phyloP scores from a whole-genome alignment of 1,140 invertebrate species.

The Panagrolaimus sp. region DNA sequence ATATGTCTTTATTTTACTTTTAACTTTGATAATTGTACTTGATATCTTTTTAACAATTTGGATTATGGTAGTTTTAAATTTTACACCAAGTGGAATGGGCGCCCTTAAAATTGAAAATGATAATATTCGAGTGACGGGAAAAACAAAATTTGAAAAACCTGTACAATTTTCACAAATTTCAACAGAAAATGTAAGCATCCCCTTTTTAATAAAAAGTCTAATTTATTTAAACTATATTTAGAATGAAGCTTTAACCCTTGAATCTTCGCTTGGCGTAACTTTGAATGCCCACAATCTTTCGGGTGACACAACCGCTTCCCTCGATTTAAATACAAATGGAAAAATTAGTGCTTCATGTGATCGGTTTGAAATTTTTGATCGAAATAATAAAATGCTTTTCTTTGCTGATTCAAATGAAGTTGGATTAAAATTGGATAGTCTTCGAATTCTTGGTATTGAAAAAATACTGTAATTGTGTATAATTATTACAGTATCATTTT shows the following conservation, averaged over 20 bases:
- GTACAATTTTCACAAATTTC: slow-evolving; percentile 77
- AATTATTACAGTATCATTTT: slow-evolving; percentile 22
- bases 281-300: slow-evolving; percentile 71
- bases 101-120: slow-evolving; percentile 79
- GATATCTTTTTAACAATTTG: slow-evolving; percentile 89
- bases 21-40: slow-evolving; percentile 79
- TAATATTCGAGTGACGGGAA: slow-evolving; percentile 77
- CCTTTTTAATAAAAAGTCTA: background rate
- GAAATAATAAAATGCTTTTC: slow-evolving; percentile 72
- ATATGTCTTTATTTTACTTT: slow-evolving; percentile 74
- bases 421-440: slow-evolving; percentile 59
- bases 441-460: slow-evolving; percentile 54
- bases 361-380: slow-evolving; percentile 75
- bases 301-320: slow-evolving; percentile 70
- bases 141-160: slow-evolving; percentile 77
- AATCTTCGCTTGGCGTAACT: slow-evolving; percentile 79
- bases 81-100: slow-evolving; percentile 84
- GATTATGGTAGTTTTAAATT: slow-evolving; percentile 86
- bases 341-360: slow-evolving; percentile 73
- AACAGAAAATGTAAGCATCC: slow-evolving; percentile 66
- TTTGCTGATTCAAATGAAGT: slow-evolving; percentile 77
- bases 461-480: background rate
- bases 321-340: slow-evolving; percentile 73
- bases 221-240: slow-evolving; percentile 27
- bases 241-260: slow-evolving; percentile 74